Evolutionary conservation across 2,113 vertebrate species (phyloP), one percentile per base, ranked within the genome.

Genomic region (Sigmodon hispidus): DNA sequence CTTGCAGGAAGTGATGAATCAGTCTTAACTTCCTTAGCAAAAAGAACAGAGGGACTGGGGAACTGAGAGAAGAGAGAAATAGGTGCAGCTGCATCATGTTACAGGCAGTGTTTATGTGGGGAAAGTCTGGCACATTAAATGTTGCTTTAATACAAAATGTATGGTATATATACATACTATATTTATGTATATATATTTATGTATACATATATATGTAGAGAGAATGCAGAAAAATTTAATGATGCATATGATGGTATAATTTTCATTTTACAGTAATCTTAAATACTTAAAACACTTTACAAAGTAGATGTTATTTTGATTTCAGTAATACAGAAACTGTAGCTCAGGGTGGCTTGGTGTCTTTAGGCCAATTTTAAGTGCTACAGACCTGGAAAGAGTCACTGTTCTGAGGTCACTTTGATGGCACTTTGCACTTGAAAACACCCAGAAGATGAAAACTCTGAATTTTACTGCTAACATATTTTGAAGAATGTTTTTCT

Each of bases 251-350:
- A 65, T 61, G 16, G 5, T 61, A 31, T 63, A 89, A 34, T 29
- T 89, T 89, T 40, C 57, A 21, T 70, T 93, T 96, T 31, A 87
- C 87, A 65, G 73, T 75, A 36, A 70, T 79, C 45, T 90, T 69
- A 77, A 95, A 67, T 65, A 80, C 19, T 80, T 91, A 69, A 93
- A 89, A 81, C 0, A 26, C 16, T 19, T 75, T 88, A 61, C 26
- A 85, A 67, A 45, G 26, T 61, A 73, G 31, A 31, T 87, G 31
- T 90, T 36, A 48, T 81, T 93, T 92, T 63, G 63, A 15, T 5
- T 95, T 93, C 19, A 70, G 31, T 57, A 24, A 73, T 77, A 7
- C 17, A 79, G 48, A 89, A 50, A 29, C 55, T 31, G 15, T 52
- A 93, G 50, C 29, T 79, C 21, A 52, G 52, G 0, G 7, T 85